A percentile compares a stretch with the other conserved stretches of the same genome.
Conservation (phyloP, 2,113 vertebrate species). For the Neolamprologus fasciatus region DNA sequence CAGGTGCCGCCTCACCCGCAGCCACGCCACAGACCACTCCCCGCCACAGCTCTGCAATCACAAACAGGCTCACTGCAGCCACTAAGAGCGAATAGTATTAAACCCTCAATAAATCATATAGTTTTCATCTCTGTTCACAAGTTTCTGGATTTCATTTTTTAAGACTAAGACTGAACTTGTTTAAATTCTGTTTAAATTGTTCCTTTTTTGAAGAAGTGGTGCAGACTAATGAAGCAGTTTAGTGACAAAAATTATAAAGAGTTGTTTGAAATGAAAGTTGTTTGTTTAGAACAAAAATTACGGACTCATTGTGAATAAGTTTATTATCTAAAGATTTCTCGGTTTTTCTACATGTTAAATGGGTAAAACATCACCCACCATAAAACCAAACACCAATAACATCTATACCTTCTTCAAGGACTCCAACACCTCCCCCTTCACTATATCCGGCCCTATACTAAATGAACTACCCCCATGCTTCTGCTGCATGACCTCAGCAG, state of each 20-base stretch:
- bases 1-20: not conserved
- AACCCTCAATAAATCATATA: rapidly evolving
- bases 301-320: not conserved
- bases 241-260: rapidly evolving
- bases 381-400: not conserved
- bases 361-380: not conserved
- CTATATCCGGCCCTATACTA: rapidly evolving
- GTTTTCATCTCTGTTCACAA: not conserved
- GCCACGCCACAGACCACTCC: not conserved
- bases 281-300: not conserved
- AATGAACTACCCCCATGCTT: not conserved
- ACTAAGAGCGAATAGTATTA: rapidly evolving
- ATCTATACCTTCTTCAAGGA: rapidly evolving
- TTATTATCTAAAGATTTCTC: not conserved
- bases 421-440: not conserved
- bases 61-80: not conserved
- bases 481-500: not conserved
- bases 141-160: not conserved
- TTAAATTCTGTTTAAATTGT: not conserved
- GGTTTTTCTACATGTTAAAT: not conserved
- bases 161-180: not conserved
- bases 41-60: not conserved
- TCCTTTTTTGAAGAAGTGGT: not conserved
- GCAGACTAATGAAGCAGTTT: not conserved
- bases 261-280: not conserved